Base-by-base conservation (phyloP, 2,797 vertebrate species). In the Bryconaethiops microstoma region DNA sequence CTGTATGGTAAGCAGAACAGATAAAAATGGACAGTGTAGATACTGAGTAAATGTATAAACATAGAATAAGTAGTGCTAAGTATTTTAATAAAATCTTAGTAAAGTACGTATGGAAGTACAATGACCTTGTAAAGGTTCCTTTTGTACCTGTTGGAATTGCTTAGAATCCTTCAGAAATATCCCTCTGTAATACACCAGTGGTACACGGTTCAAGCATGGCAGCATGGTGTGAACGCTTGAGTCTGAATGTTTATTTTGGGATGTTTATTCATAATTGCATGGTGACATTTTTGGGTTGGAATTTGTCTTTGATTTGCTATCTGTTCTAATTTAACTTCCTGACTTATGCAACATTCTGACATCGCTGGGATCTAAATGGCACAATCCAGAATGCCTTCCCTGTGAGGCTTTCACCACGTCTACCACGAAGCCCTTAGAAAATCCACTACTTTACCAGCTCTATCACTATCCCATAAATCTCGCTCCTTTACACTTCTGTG, bases 231-330 rank as follows among this genome's bases (percentile, higher is more conserved):
- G 13, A 19, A 50, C 16, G 23, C 48, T 52, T 7, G 5, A 12
- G 12, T 52, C 54, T 71, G 19, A 35, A 35, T 10, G 25, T 13
- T 72, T 39, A 73, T 57, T n/a, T 39, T n/a, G 4, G 70, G 52
- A 39, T 16, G 19, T 55, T n/a, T 55, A 72, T 57, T 65, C 48
- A 13, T 62, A 21, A 23, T 79, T 48, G 5, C 23, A 50, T 6
- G 14, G 35, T 57, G 63, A 23, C 50, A 13, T 21, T 74, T 77
- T 8, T 68, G 19, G 35, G 16, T 54, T 48, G 65, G 65, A 72
- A 83, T 69, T 25, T 10, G 70, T 40, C 79, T 75, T 74, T 81
- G 70, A 64, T 63, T 70, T 70, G 65, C 74, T 70, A 0, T 81
- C 78, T 84, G 69, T 70, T 74, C 64, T 48, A 39, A 54, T 84